Conservation (phyloP, 2,797 vertebrate genomes). For the Crenichthys baileyi region DNA sequence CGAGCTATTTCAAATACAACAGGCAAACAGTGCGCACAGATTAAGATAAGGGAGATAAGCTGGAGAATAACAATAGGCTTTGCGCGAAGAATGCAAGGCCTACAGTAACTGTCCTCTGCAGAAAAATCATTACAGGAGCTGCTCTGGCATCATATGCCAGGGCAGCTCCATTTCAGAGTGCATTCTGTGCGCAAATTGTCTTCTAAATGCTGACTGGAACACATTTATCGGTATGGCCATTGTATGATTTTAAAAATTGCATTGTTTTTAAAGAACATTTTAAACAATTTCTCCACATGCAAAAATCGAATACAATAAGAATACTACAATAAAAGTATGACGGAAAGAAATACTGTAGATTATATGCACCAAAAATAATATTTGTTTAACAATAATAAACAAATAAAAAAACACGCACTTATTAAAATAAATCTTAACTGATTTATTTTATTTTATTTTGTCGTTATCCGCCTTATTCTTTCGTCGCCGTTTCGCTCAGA, state of each 20-base stretch:
- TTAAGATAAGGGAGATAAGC: constrained; percentile 73
- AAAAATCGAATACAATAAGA: not conserved
- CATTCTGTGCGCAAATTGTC: too few species aligned
- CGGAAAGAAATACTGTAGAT: not conserved
- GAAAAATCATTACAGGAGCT: constrained; percentile 32
- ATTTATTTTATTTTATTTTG: too few species aligned
- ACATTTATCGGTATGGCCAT: too few species aligned
- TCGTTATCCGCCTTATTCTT: not conserved
- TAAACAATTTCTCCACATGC: not conserved
- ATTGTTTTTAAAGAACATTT: not conserved
- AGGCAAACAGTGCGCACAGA: constrained; percentile 67
- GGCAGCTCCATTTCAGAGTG: not conserved
- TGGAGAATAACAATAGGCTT: constrained; percentile 67
- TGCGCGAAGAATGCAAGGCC: constrained; percentile 60
- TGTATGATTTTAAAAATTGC: not conserved
- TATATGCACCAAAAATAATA: not conserved
- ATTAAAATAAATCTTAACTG: not conserved
- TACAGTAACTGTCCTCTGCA: constrained; percentile 29
- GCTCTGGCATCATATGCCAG: constrained; percentile 7
- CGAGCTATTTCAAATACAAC: constrained; percentile 73
- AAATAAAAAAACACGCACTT: not conserved
- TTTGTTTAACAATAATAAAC: not conserved
- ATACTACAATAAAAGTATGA: not conserved
- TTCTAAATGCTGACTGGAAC: not conserved
- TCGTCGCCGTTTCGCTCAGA: constrained; percentile 3